Conservation (phyloP, 2,888 invertebrate species). For the Mythimna vitellina region DNA sequence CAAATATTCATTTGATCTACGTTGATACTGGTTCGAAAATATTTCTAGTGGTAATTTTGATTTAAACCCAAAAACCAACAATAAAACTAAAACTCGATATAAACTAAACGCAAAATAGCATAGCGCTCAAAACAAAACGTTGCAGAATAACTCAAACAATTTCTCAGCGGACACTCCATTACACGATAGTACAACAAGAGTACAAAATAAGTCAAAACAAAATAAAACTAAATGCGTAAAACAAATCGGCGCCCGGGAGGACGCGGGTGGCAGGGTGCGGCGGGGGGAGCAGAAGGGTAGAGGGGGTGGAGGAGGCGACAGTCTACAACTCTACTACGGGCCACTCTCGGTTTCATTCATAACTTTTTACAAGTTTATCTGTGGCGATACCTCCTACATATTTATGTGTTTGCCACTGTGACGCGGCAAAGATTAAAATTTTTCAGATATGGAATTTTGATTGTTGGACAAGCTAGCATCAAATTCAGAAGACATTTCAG, state of each 20-base stretch:
- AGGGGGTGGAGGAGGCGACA: constrained; percentile 63
- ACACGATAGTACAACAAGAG: constrained; percentile 78
- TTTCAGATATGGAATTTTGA: constrained; percentile 27
- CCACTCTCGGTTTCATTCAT: constrained; percentile 91
- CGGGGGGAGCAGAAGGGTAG: constrained; percentile 52
- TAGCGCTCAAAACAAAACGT: constrained; percentile 39
- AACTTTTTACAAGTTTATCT: constrained; percentile 91
- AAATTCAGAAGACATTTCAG: no score
- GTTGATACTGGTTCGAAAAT: no score
- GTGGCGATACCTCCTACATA: constrained; percentile 89
- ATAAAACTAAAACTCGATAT: not conserved
- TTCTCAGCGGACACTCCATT: constrained; percentile 57
- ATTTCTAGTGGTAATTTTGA: no score
- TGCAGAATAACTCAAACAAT: constrained; percentile 41
- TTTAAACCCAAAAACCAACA: not conserved
- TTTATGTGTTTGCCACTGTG: constrained; percentile 88
- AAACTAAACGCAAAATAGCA: constrained; percentile 19
- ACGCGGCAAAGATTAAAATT: constrained; percentile 79
- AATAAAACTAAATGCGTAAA: constrained; percentile 89
- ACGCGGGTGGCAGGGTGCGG: constrained; percentile 65
- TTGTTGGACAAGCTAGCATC: not conserved
- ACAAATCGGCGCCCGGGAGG: constrained; percentile 80
- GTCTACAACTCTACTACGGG: constrained; percentile 88
- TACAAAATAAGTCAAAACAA: constrained; percentile 85
- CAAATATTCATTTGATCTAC: no score